Conservation (phyloP, 2,113 vertebrate species). For the Tapirus terrestris region DNA sequence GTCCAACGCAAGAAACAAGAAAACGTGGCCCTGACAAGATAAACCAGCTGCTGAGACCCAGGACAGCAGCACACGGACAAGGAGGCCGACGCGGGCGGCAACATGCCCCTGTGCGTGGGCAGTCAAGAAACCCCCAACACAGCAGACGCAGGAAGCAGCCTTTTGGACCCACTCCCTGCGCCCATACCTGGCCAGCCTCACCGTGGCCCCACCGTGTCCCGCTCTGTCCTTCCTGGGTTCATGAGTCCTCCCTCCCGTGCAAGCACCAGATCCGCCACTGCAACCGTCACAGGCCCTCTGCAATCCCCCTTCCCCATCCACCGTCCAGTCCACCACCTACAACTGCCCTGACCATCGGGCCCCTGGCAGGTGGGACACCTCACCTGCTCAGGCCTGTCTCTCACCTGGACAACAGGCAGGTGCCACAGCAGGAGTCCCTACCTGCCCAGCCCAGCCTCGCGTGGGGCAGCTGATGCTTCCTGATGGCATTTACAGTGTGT, state of each 20-base stretch:
- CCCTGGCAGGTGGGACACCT: accelerated
- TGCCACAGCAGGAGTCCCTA: too few species aligned
- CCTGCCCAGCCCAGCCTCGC: too few species aligned
- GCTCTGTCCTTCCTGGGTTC: too few species aligned
- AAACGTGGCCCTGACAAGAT: neutral
- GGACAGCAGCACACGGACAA: neutral
- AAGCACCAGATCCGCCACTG: neutral
- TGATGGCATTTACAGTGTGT: too few species aligned
- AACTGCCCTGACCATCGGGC: neutral
- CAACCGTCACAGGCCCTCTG: neutral
- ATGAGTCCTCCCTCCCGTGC: neutral
- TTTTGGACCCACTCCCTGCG: accelerated
- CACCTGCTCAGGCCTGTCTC: neutral
- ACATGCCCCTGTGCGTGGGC: accelerated
- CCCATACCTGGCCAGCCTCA: too few species aligned
- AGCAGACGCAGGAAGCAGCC: neutral
- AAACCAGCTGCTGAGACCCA: neutral
- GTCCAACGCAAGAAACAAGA: neutral
- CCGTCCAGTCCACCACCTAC: neutral
- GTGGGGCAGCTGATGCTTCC: neutral
- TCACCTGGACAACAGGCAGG: too few species aligned
- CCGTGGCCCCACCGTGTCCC: accelerated
- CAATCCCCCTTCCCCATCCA: neutral
- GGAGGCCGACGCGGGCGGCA: accelerated
- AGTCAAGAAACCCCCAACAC: neutral